phyloP scores from a whole-genome alignment of 2,888 invertebrate species.

The Aspidiotus destructor region DNA sequence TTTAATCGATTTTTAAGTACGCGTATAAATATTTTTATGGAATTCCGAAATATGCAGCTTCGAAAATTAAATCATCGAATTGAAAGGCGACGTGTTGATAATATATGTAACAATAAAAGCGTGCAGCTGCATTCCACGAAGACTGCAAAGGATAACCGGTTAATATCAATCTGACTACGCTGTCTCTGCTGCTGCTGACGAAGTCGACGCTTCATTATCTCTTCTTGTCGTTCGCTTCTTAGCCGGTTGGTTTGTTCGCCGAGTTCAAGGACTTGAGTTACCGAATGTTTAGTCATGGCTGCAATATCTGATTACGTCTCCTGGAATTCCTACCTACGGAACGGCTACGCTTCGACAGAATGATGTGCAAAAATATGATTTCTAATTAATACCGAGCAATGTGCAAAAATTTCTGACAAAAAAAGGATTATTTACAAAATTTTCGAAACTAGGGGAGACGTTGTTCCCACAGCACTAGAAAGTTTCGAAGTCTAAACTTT shows the following conservation, averaged over 20 bases:
- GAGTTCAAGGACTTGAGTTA: not conserved
- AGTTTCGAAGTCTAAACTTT: no score
- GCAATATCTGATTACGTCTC: constrained; percentile 2
- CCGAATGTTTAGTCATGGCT: not conserved
- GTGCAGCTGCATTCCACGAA: constrained; percentile 4
- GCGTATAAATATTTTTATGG: not conserved
- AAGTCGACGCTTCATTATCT: not conserved
- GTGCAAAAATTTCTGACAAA: no score
- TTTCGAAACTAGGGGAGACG: no score
- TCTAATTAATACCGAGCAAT: no score
- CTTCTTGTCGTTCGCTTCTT: not conserved
- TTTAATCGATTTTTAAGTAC: not conserved
- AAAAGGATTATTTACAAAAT: no score
- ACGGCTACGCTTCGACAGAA: no score
- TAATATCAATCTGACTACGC: not conserved
- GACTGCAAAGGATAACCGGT: constrained; percentile 4
- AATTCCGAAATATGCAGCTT: not conserved
- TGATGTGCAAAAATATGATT: no score
- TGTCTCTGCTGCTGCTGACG: not conserved
- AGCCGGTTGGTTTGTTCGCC: not conserved
- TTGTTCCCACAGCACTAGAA: no score
- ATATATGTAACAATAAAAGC: constrained; percentile 4
- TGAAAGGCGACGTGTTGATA: constrained; percentile 4
- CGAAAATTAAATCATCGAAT: not conserved
- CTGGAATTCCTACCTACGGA: not conserved